Percentiles rank a stretch among this genome's conserved stretches.
Conservation (phyloP, 1,140 invertebrate genomes). For the Chlorops oryzae region DNA sequence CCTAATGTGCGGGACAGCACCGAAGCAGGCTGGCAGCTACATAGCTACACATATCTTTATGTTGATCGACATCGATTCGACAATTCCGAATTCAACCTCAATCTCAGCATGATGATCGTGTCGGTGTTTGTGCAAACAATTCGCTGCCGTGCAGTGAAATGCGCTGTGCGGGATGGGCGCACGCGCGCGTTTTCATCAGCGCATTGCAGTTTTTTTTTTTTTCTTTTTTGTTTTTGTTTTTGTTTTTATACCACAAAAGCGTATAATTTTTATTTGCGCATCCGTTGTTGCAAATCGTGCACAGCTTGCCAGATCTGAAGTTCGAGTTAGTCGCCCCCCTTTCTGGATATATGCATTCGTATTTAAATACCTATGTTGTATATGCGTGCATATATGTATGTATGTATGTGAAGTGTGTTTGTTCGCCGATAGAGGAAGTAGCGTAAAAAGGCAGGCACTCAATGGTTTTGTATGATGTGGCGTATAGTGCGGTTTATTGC, state of each 20-base stretch:
- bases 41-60: background rate
- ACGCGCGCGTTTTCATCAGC: constrained; percentile 13
- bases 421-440: no score
- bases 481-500: no score
- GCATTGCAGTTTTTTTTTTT: no score
- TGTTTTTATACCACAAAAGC: constrained; percentile 16
- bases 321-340: no score
- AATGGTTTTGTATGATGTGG: no score
- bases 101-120: no score
- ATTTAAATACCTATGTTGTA: background rate
- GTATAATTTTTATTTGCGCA: constrained; percentile 37
- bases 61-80: background rate
- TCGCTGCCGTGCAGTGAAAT: background rate
- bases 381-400: background rate
- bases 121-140: no score
- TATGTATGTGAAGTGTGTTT: background rate
- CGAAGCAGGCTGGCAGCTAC: no score
- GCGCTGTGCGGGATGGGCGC: constrained; percentile 2
- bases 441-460: constrained; percentile 12
- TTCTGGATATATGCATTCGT: background rate
- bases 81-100: background rate
- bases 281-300: constrained; percentile 23
- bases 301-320: constrained; percentile 1
- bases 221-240: no score
- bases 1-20: no score